Evolutionary conservation across 2,888 invertebrate genomes (phyloP).

Genomic region (Archaeoteleia sp.): DNA sequence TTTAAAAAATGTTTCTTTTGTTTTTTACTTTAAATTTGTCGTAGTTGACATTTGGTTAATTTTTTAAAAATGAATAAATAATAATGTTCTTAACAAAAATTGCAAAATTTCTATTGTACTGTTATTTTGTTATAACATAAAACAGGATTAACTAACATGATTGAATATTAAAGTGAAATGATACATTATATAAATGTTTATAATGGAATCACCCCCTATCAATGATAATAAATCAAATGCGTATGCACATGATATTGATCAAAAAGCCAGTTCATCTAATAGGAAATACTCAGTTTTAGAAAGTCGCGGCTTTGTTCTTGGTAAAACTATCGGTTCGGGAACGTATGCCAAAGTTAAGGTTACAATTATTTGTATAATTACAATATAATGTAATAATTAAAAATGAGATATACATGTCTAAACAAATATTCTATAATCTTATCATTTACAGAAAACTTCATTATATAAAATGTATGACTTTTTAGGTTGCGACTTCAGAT

Average conservation of each 20-base stretch:
- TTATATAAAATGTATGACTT: constrained; percentile 14
- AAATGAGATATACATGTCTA: not conserved
- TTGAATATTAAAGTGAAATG: constrained; percentile 4
- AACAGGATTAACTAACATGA: too few relatives aligned
- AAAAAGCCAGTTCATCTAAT: constrained; percentile 54
- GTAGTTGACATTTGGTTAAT: too few relatives aligned
- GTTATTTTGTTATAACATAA: too few relatives aligned
- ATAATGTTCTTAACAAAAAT: too few relatives aligned
- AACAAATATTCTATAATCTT: constrained; percentile 1
- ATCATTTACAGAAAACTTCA: too few relatives aligned
- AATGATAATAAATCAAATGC: not conserved
- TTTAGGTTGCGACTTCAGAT: constrained; percentile 83
- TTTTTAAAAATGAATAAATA: too few relatives aligned
- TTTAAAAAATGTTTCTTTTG: too few relatives aligned
- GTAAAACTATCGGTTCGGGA: constrained; percentile 86
- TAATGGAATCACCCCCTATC: constrained; percentile 12
- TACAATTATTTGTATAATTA: constrained; percentile 15
- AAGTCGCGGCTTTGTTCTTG: constrained; percentile 85
- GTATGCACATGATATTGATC: too few relatives aligned
- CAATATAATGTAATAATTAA: constrained; percentile 13
- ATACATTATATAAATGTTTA: not conserved
- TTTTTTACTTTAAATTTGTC: too few relatives aligned
- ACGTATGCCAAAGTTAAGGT: constrained; percentile 89
- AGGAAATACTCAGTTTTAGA: constrained; percentile 81
- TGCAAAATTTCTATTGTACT: too few relatives aligned